Base-by-base conservation (phyloP, 1,140 invertebrate genomes). In the Micrasema longulum region DNA sequence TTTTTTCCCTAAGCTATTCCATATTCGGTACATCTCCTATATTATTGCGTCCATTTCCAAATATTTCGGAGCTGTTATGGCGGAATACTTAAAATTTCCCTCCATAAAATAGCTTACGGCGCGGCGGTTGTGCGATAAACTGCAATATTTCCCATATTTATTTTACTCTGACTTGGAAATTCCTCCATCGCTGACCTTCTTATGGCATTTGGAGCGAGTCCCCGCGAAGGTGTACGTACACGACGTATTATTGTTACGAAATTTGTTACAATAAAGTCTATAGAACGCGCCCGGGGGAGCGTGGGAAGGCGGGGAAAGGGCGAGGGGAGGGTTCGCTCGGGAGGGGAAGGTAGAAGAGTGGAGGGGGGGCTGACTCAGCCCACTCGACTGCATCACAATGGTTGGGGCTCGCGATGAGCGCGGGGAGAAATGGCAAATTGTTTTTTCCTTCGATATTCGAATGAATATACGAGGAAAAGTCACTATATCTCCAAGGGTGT, bases 201-300 rank as follows among this genome's bases (percentile, higher is more conserved):
- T 50, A 12, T 63, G 68, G 68, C 68, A 70, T 69, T 69, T 69
- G 43, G 31, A 12, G 52, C 18, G 38, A 22, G 18, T 26, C 43
- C 16, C 10, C 62, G 38, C 22, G n/a, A 12, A 35, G 45, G 50
- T 43, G 68, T 62, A 70, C 45, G 43, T 70, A 70, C 47, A 70
- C 62, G 55, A 70, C 48, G 57, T 70, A 70, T 70, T 63, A 70
- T 70, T 70, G 68, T 62, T 70, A 70, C 38, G 68, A 70, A 70
- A 62, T 70, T 70, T 70, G 68, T 70, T 70, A 70, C 43, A 70
- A 63, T 70, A 70, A 63, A 57, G 70, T 60, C 31, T 69, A 60
- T 14, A 36, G 53, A 18, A 53, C 16, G 7, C 52, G 67, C 35
- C 20, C 35, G 43, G 45, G 5, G 60, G n/a, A 10, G 31, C 22